Evolutionary conservation across 1,140 invertebrate genomes (phyloP).

Genomic region (Luehdorfia chinensis): DNA sequence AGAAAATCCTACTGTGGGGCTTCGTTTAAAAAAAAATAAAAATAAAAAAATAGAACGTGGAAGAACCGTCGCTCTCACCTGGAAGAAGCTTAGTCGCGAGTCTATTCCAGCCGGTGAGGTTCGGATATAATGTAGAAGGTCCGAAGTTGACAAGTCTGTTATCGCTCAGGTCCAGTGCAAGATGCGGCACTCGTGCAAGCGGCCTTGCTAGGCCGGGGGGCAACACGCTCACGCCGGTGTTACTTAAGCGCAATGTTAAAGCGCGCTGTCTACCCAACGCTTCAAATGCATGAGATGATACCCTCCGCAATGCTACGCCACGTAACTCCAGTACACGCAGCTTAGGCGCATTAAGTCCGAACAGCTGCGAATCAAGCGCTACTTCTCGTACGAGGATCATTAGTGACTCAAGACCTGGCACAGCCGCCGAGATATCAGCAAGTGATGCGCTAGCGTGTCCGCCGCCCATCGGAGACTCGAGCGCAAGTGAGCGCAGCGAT

Average conservation of each 20-base stretch:
- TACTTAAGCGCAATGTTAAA: conserved; percentile 83
- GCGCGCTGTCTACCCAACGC: conserved; percentile 79
- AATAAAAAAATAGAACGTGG: no score
- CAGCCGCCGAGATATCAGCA: conserved; percentile 78
- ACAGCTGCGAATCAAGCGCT: conserved; percentile 82
- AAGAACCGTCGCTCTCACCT: conserved; percentile 77
- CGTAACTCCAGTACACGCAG: conserved; percentile 86
- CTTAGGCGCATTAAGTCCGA: conserved; percentile 80
- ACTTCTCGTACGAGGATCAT: conserved; percentile 82
- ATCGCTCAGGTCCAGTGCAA: conserved; percentile 85
- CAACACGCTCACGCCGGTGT: conserved; percentile 83
- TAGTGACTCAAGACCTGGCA: conserved; percentile 77
- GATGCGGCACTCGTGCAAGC: conserved; percentile 83
- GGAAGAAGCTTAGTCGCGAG: conserved; percentile 85
- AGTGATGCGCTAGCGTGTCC: conserved; percentile 79
- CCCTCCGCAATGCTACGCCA: conserved; percentile 80
- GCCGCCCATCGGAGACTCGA: conserved; percentile 81
- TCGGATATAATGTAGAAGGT: conserved; percentile 88
- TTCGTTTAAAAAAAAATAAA: no score
- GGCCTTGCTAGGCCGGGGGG: conserved; percentile 85
- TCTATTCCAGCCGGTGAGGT: conserved; percentile 86
- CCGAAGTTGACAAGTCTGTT: conserved; percentile 85
- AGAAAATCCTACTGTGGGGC: no score
- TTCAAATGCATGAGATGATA: conserved; percentile 82
- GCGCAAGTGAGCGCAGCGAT: conserved; percentile 78